These are phyloP conservation scores for Mesorhabditis sp. DNA, from an alignment of 2,888 invertebrate genomes.

Conservation along the genomic window DNA sequence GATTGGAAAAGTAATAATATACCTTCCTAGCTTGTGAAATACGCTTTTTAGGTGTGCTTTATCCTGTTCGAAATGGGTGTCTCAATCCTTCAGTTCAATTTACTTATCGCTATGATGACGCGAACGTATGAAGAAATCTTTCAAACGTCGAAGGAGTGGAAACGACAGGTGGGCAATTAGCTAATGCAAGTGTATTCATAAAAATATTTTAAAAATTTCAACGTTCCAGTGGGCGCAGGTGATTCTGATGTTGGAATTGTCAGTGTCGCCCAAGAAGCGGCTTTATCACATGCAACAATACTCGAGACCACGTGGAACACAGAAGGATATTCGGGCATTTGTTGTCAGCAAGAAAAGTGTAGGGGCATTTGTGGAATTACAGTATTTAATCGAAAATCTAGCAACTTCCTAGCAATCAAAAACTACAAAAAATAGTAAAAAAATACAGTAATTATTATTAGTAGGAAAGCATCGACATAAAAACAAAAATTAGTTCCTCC, in stretches of 20 bases:
- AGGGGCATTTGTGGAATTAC: neutral
- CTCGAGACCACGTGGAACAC: constrained; percentile 74
- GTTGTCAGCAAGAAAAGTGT: constrained; percentile 44
- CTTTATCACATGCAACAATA: constrained; percentile 81
- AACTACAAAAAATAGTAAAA: too few relatives aligned
- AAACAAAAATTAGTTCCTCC: too few relatives aligned
- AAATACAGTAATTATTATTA: too few relatives aligned
- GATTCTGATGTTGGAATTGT: constrained; percentile 90
- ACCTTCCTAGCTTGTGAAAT: neutral
- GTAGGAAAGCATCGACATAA: too few relatives aligned
- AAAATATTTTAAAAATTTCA: neutral
- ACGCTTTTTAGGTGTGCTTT: constrained; percentile 63
- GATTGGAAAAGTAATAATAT: constrained; percentile 31
- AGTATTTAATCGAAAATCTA: neutral
- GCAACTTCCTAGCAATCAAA: neutral
- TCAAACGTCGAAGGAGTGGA: constrained; percentile 95
- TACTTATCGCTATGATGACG: constrained; percentile 99
- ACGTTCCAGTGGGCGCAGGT: constrained; percentile 85
- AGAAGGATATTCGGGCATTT: constrained; percentile 52
- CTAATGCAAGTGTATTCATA: neutral
- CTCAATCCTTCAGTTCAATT: constrained; percentile 87
- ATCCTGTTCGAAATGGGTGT: constrained; percentile 94
- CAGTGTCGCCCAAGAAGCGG: constrained; percentile 84
- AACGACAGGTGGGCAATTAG: constrained; percentile 59
- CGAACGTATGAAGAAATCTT: constrained; percentile 97